These are phyloP conservation scores for Petrolisthes cinctipes DNA, from an alignment of 2,888 invertebrate species.

Conservation along the genomic window DNA sequence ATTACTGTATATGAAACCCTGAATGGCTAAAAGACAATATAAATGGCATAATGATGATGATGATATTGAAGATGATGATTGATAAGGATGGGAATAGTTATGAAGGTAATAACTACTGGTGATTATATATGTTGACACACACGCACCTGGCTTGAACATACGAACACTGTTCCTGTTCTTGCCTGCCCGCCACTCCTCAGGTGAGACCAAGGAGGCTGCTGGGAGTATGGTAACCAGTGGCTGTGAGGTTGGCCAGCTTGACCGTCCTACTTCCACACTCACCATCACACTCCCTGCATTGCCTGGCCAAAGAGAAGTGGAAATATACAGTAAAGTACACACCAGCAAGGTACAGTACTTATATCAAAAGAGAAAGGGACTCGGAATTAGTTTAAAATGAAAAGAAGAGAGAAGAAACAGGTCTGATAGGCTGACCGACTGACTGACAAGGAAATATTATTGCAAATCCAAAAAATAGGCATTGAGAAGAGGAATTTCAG, in stretches of 20 bases:
- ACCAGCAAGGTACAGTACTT: too few species aligned
- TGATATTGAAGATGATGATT: too few species aligned
- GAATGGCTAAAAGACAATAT: too few species aligned
- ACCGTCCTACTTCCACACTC: slow-evolving; percentile 57
- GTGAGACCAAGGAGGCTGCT: slow-evolving; percentile 46
- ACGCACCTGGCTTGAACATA: slow-evolving; percentile 57
- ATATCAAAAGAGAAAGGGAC: too few species aligned
- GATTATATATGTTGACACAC: too few species aligned
- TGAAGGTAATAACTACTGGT: too few species aligned
- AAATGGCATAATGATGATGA: too few species aligned
- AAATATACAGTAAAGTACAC: neutral
- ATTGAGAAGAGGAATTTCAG: neutral
- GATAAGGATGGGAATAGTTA: too few species aligned
- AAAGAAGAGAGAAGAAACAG: too few species aligned
- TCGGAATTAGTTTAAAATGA: too few species aligned
- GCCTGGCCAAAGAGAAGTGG: slow-evolving; percentile 14
- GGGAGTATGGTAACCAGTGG: slow-evolving; percentile 47
- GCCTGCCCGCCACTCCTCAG: slow-evolving; percentile 39
- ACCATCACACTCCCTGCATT: slow-evolving; percentile 57
- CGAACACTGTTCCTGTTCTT: slow-evolving; percentile 47
- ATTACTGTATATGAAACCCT: too few species aligned
- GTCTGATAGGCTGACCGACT: neutral
- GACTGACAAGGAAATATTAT: neutral
- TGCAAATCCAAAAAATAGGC: neutral
- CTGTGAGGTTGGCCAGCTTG: slow-evolving; percentile 37